Conservation (phyloP, 2,113 vertebrate species). For the Cichladusa arquata region DNA sequence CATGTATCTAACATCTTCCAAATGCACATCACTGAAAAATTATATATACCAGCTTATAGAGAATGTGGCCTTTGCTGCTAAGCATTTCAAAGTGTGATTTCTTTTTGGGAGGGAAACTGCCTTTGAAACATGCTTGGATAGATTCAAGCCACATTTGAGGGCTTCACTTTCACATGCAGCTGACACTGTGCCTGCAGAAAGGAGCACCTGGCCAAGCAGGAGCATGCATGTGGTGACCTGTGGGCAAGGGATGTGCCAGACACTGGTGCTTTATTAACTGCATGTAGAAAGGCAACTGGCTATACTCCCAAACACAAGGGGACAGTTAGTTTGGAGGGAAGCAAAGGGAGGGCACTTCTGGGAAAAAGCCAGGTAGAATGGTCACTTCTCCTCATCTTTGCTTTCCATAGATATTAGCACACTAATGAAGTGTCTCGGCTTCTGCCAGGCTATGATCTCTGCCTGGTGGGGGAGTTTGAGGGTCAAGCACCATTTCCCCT, state of each 20-base stretch:
- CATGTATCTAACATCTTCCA: background rate
- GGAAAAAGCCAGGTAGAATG: background rate
- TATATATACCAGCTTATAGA: background rate
- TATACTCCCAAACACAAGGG: background rate
- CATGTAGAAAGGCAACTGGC: background rate
- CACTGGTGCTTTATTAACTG: background rate
- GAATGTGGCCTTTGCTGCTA: background rate
- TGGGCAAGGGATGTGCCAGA: background rate
- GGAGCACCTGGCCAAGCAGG: background rate
- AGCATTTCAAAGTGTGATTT: background rate
- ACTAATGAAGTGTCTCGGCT: fast-evolving
- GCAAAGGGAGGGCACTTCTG: background rate
- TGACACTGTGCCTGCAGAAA: background rate
- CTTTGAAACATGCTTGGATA: background rate
- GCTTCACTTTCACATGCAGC: background rate
- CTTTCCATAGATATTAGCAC: background rate
- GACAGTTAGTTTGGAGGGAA: background rate
- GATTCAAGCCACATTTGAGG: background rate
- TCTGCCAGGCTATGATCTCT: background rate
- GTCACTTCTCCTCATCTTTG: background rate
- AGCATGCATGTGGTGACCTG: background rate
- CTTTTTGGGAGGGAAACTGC: background rate
- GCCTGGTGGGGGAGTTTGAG: background rate
- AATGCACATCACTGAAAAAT: fast-evolving
- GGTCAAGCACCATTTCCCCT: background rate